Conservation (phyloP, 2,888 invertebrate species). For the Erpobdella octoculata region DNA sequence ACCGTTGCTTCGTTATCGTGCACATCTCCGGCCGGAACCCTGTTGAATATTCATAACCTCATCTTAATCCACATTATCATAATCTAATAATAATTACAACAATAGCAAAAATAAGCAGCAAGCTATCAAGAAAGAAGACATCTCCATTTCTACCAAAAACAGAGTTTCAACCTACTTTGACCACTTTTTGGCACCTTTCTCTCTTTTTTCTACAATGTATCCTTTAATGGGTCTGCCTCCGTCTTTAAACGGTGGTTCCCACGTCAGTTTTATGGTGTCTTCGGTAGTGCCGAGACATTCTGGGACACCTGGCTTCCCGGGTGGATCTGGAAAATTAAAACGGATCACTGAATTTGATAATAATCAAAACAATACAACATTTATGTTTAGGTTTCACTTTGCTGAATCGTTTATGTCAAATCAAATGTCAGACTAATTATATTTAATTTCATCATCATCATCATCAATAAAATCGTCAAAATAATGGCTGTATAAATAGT, state of each 20-base stretch:
- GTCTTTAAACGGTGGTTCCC: constrained; percentile 89
- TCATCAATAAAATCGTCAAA: too few species aligned
- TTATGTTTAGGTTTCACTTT: too few species aligned
- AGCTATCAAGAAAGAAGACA: too few species aligned
- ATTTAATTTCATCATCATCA: too few species aligned
- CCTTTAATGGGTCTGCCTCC: constrained; percentile 93
- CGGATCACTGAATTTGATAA: not conserved
- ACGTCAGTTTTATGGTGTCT: constrained; percentile 90
- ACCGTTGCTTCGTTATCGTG: constrained; percentile 76
- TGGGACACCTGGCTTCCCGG: constrained; percentile 79
- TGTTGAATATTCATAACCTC: constrained; percentile 33
- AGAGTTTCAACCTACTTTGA: constrained; percentile 57
- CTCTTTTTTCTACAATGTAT: constrained; percentile 82
- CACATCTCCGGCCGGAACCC: constrained; percentile 62
- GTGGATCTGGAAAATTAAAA: constrained; percentile 61
- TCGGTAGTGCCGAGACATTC: constrained; percentile 77
- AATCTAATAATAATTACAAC: not conserved
- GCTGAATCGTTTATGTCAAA: too few species aligned
- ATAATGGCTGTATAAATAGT: too few species aligned
- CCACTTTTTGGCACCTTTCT: constrained; percentile 83
- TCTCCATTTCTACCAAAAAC: too few species aligned
- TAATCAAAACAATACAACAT: too few species aligned
- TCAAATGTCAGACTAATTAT: too few species aligned
- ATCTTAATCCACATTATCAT: not conserved
- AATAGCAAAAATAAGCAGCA: not conserved